Base-by-base conservation (phyloP, 2,888 invertebrate genomes). In the Adelognathus sp. region DNA sequence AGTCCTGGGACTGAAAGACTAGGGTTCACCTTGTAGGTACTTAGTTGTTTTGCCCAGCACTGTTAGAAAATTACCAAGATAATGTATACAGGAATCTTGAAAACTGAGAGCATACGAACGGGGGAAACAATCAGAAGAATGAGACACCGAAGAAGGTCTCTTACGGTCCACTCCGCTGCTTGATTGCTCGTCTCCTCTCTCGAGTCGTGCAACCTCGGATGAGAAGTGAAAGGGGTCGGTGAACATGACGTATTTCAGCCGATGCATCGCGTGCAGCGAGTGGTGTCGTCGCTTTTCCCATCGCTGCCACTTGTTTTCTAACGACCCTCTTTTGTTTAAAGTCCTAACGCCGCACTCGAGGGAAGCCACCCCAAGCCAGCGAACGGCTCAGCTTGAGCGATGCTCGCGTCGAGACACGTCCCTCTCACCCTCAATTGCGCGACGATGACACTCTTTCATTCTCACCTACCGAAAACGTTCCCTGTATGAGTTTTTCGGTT, bases 261-360 rank as follows among this genome's bases (percentile, higher is more conserved):
- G 82, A 87, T 86, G 87, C 83, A 80, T 85, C 83, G n/a, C 77
- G 61, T 75, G 80, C n/a, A n/a, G 79, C 81, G 83, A 85, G 85
- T 82, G 81, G 83, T 83, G 87, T 86, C 85, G 86, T 85, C 83
- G 82, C 87, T 88, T 89, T 88, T n/a, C n/a, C 88, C 88, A 88
- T 89, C 88, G 89, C 80, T 84, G 84, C 88, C 89, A 88, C 89
- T 90, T 89, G 88, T 86, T 85, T n/a, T 86, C 86, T 89, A 90
- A 90, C 88, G 88, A 89, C 86, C 81, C 87, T 86, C 88, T 84
- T 88, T 89, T 89, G 88, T 89, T 89, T 87, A 84, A 88, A 87
- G 75, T 83, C 85, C 86, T 86, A 86, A 83, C 76, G 81, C 84
- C 78, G 76, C 80, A 74, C 81, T 81, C 70, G 72, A 77, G 44